A percentile compares a stretch with the other conserved stretches of the same genome.
phyloP scores from a whole-genome alignment of 2,797 vertebrate genomes.

The Pygocentrus nattereri region DNA sequence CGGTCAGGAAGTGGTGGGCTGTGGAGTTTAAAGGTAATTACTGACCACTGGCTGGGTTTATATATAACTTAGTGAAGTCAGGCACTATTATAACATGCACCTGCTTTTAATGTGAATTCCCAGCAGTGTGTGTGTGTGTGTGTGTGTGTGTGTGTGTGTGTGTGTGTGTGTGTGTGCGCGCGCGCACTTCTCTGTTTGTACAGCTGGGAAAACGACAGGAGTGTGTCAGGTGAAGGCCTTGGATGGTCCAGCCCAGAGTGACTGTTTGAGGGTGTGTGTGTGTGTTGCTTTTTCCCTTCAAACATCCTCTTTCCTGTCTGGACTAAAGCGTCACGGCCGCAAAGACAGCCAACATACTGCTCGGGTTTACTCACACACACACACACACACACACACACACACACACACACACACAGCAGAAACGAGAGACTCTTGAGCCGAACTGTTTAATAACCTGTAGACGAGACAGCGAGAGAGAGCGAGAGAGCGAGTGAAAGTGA shows the following conservation, averaged over 20 bases:
- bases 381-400: constrained; percentile 11
- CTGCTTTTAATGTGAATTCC: constrained; percentile 30
- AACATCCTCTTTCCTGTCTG: constrained; percentile 55
- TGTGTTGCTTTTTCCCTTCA: constrained; percentile 35
- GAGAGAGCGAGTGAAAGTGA: background rate
- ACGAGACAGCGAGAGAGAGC: background rate
- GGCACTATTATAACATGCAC: constrained; percentile 48
- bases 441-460: constrained; percentile 26
- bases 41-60: constrained; percentile 14
- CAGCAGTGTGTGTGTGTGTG: background rate
- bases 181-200: constrained; percentile 44
- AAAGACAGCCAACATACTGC: background rate
- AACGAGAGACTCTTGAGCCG: constrained; percentile 40
- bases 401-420: constrained; percentile 27
- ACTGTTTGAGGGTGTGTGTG: constrained; percentile 28
- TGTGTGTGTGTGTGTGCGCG: background rate
- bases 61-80: constrained; percentile 17
- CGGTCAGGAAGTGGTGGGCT: constrained; percentile 21
- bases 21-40: constrained; percentile 32
- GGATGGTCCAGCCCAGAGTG: constrained; percentile 12
- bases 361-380: constrained; percentile 14
- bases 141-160: constrained; percentile 31
- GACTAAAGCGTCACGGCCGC: constrained; percentile 27
- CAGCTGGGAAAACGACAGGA: constrained; percentile 61
- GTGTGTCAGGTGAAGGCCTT: constrained; percentile 58